Base-by-base conservation (phyloP, 2,888 invertebrate species). In the Tetheella fluctuosa region DNA sequence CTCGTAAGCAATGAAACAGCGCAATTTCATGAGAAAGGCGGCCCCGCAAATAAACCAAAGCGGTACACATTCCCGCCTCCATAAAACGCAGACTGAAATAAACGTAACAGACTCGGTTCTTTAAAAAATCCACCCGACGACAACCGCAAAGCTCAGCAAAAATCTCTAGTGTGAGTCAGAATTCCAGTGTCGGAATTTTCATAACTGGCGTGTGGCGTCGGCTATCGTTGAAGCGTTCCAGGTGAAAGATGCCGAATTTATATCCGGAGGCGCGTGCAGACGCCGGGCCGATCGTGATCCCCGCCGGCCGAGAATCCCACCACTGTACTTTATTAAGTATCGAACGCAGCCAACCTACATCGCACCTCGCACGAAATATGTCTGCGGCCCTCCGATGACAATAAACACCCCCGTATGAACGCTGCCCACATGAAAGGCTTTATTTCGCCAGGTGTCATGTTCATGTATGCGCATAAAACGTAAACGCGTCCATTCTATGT, bases 111-210 rank as follows among this genome's bases (percentile, higher is more conserved):
- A 88, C 81, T 85, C 80, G 73, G 84, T 88, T 89, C 87, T 89
- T 90, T 88, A 89, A 89, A 91, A 90, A 89, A 89, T 86, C 84
- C 84, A 72, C 73, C 77, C 80, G 85, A 81, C 87, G 87, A 86
- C 86, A 86, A 88, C 90, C 90, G 88, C 90, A 89, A 82, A 88
- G 84, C 91, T 89, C 86, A 86, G 86, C 86, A 83, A 88, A 89
- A 89, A 89, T 91, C 87, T 90, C 85, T 86, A 88, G 90, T 90
- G 89, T 87, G 89, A 90, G 87, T 81, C 67, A 78, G 84, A 86
- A 91, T 91, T 89, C 88, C 88, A 80, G 81, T 79, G 86, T 84
- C 70, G 91, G 91, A 91, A 91, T 91, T 92, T 92, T 92, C 92
- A 92, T 92, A 91, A 91, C 91, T 78, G 86, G 83, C 80, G 85